Conservation (phyloP, 2,888 invertebrate genomes). For the Caprella mutica region DNA sequence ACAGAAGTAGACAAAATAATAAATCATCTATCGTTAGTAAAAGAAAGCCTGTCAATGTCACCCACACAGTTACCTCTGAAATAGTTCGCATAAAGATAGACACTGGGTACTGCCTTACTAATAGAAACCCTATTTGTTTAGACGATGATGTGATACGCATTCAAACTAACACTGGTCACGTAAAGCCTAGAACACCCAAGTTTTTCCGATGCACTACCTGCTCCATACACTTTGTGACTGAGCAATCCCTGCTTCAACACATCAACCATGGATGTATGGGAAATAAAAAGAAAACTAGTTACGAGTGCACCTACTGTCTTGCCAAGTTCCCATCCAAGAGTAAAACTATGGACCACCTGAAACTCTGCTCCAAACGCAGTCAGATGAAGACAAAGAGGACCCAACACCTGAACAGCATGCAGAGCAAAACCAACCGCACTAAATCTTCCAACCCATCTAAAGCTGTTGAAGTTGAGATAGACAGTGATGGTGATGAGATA, state of each 20-base stretch:
- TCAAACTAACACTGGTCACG: conserved; percentile 8
- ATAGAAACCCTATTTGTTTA: background rate
- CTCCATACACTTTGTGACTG: conserved; percentile 10
- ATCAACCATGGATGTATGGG: conserved; percentile 7
- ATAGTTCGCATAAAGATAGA: conserved; percentile 1
- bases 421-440: background rate
- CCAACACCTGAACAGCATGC: background rate
- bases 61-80: background rate
- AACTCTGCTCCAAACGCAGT: background rate
- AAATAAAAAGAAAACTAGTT: background rate
- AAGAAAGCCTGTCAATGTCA: background rate
- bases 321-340: conserved; percentile 3
- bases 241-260: conserved; percentile 8
- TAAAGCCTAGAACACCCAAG: conserved; percentile 5
- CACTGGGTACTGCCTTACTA: background rate
- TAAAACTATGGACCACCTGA: conserved; percentile 1
- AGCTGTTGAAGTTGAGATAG: conserved; percentile 3
- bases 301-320: background rate
- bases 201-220: conserved; percentile 12
- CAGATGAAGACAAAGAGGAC: background rate
- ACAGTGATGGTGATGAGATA: conserved; percentile 15
- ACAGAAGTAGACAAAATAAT: no score
- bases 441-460: background rate
- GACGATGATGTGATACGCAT: conserved; percentile 9
- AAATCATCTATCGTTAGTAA: no score